Conservation (phyloP, 64 coral and sea anemone genomes). For the Anthopleura sola region DNA sequence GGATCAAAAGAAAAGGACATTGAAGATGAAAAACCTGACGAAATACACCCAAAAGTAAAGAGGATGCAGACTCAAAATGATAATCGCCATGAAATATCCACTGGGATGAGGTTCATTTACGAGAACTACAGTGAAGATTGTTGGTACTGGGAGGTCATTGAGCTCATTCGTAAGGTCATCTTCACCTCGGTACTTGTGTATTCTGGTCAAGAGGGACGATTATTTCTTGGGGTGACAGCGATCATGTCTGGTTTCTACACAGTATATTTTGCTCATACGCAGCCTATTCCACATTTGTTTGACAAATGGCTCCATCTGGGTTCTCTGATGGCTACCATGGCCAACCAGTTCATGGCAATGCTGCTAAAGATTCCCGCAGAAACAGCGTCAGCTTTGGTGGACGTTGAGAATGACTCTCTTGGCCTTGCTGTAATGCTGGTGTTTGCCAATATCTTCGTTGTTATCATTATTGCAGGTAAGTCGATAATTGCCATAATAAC, state of each 20-base stretch:
- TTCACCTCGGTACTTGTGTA: background rate
- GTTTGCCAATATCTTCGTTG: conserved; percentile 10
- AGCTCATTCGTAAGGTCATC: conserved; percentile 38
- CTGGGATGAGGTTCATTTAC: background rate
- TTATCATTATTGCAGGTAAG: too few relatives aligned
- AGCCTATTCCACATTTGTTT: conserved; percentile 37
- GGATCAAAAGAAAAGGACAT: too few relatives aligned
- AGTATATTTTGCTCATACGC: conserved; percentile 23
- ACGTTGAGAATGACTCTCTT: conserved; percentile 9
- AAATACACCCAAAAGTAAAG: too few relatives aligned
- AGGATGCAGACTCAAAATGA: too few relatives aligned
- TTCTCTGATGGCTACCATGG: conserved; percentile 41
- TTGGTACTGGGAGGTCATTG: conserved; percentile 63
- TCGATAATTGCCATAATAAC: background rate
- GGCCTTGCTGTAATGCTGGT: conserved; percentile 41
- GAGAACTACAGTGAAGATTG: conserved; percentile 24
- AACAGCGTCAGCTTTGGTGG: background rate
- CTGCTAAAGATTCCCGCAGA: conserved; percentile 47
- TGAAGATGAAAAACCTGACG: too few relatives aligned
- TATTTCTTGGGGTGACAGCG: conserved; percentile 16
- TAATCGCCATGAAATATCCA: too few relatives aligned
- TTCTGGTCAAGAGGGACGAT: conserved; percentile 4
- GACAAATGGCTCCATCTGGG: conserved; percentile 46
- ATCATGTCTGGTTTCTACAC: conserved; percentile 37
- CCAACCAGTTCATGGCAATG: conserved; percentile 42